Evolutionary conservation across 2,888 invertebrate species (phyloP).

Genomic region (Corbicula japonica): DNA sequence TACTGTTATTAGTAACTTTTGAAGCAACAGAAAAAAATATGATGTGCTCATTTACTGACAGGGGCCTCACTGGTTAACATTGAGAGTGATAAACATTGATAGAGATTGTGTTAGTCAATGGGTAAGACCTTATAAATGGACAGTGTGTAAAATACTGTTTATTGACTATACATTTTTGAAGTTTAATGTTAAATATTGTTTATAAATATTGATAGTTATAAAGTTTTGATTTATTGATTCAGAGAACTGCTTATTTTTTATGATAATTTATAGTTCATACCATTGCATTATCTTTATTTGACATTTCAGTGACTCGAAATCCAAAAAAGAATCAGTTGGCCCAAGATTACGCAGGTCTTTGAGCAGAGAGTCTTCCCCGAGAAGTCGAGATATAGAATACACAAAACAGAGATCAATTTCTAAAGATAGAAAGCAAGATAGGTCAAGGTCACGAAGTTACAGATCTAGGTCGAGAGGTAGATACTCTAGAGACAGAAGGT

Average conservation of each 20-base stretch:
- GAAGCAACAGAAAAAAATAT: too few relatives aligned
- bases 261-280: too few relatives aligned
- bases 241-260: too few relatives aligned
- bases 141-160: neutral
- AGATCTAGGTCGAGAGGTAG: constrained; percentile 50
- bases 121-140: too few relatives aligned
- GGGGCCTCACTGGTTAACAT: too few relatives aligned
- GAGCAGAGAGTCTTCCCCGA: constrained; percentile 49
- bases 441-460: constrained; percentile 56
- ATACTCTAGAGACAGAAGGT: constrained; percentile 61
- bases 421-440: constrained; percentile 11
- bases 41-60: too few relatives aligned
- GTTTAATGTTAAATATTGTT: neutral
- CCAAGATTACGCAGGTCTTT: constrained; percentile 33
- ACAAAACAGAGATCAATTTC: constrained; percentile 23
- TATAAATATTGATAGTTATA: neutral
- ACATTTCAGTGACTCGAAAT: constrained; percentile 46
- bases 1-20: too few relatives aligned
- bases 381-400: constrained; percentile 45
- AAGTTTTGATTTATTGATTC: constrained; percentile 9
- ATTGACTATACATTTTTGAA: neutral
- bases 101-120: too few relatives aligned
- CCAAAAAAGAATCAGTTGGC: constrained; percentile 42
- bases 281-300: constrained; percentile 2
- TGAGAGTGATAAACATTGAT: too few relatives aligned